Evolutionary conservation across 2,113 vertebrate species (phyloP).

Genomic region (Vulpes lagopus): DNA sequence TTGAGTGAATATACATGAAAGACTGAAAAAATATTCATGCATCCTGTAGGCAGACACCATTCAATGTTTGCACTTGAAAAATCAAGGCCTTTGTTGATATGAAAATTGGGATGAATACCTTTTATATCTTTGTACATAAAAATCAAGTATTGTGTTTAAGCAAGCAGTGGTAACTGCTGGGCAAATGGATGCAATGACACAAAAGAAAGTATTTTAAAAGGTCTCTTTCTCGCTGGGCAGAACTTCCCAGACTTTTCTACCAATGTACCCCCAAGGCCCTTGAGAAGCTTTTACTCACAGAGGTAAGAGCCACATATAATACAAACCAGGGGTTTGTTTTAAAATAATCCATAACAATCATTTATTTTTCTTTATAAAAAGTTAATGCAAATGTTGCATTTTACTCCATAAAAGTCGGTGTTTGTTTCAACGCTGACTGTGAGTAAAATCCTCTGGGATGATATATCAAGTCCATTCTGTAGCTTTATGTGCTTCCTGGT

Average conservation of each 20-base stretch:
- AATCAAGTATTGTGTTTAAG: slow-evolving; percentile 29
- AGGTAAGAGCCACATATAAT: neutral
- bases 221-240: neutral
- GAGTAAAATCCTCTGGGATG: neutral
- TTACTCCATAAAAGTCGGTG: neutral
- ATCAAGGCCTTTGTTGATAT: slow-evolving; percentile 42
- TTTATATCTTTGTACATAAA: slow-evolving; percentile 46
- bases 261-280: neutral
- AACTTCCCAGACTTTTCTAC: neutral
- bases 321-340: slow-evolving; percentile 10
- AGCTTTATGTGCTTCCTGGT: neutral
- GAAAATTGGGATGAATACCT: neutral
- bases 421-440: neutral
- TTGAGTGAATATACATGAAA: slow-evolving; percentile 16
- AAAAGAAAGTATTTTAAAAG: slow-evolving; percentile 45
- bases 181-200: neutral
- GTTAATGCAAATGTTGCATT: slow-evolving; percentile 17
- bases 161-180: neutral
- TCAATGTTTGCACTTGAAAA: slow-evolving; percentile 50
- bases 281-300: slow-evolving; percentile 1
- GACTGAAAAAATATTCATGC: neutral
- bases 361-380: neutral
- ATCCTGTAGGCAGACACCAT: neutral
- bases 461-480: no score
- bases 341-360: neutral